phyloP scores from a whole-genome alignment of 1,140 invertebrate genomes.

The Drosophila tani region DNA sequence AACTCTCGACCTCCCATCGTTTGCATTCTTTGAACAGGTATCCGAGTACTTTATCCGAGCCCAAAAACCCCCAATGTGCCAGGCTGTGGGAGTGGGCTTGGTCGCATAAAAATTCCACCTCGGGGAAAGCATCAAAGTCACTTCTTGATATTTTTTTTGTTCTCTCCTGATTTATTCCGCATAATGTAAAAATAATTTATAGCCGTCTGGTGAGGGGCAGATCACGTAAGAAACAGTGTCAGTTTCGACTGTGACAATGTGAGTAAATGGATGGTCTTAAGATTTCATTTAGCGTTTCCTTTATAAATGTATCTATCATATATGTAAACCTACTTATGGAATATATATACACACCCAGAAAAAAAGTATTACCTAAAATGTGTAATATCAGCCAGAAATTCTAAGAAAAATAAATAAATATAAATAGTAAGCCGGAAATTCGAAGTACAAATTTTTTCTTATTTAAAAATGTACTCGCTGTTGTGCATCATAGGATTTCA shows the following conservation, averaged over 20 bases:
- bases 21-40: slow-evolving; percentile 36
- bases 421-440: no score
- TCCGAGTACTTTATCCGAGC: neutral
- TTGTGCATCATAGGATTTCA: no score
- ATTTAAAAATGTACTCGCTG: no score
- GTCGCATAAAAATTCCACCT: slow-evolving; percentile 57
- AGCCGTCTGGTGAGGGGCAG: slow-evolving; percentile 31
- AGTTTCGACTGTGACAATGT: slow-evolving; percentile 28
- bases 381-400: no score
- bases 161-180: slow-evolving; percentile 25
- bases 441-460: no score
- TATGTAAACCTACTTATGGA: neutral
- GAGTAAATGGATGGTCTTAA: slow-evolving; percentile 2
- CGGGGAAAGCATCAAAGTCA: slow-evolving; percentile 43
- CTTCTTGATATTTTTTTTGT: slow-evolving; percentile 24
- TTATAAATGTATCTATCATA: neutral
- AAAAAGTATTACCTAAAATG: no score
- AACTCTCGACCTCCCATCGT: slow-evolving; percentile 36
- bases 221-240: slow-evolving; percentile 58
- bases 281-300: neutral
- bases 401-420: no score
- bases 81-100: slow-evolving; percentile 45
- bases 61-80: slow-evolving; percentile 36
- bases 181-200: slow-evolving; percentile 73
- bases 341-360: no score